A percentile compares a stretch with the other conserved stretches of the same genome.
Evolutionary conservation across 2,888 invertebrate species (phyloP).

Genomic region (Macrophya annulata): DNA sequence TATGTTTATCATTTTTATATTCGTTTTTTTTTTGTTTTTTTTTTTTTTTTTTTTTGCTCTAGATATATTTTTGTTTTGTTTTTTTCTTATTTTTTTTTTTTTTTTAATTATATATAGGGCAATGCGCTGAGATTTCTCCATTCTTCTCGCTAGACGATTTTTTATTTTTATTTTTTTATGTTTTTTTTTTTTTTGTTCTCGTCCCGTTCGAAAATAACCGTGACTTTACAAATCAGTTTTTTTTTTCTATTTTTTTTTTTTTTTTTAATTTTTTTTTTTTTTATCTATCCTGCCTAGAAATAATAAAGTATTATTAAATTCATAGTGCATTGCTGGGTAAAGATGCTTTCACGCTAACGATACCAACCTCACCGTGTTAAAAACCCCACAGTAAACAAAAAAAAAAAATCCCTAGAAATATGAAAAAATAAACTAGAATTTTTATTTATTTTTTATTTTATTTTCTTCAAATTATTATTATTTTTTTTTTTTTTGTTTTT

Average conservation of each 20-base stretch:
- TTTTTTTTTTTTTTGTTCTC: background rate
- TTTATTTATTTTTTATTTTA: no score
- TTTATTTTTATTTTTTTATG: background rate
- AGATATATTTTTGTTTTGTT: background rate
- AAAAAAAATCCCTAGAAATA: background rate
- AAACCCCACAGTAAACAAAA: background rate
- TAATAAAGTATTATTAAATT: constrained; percentile 51
- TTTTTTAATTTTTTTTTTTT: constrained; percentile 33
- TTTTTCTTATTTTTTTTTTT: background rate
- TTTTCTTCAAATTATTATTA: no score
- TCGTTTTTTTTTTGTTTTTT: constrained; percentile 14
- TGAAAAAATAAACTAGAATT: background rate
- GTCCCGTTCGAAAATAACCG: constrained; percentile 39
- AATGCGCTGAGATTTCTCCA: constrained; percentile 44
- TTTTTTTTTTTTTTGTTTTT: background rate
- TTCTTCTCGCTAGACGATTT: constrained; percentile 24
- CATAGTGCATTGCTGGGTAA: constrained; percentile 18
- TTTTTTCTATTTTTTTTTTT: constrained; percentile 16
- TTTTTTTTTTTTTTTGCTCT: background rate
- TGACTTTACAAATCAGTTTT: constrained; percentile 30
- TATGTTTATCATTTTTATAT: constrained; percentile 30
- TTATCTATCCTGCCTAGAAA: constrained; percentile 56
- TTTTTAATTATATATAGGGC: background rate
- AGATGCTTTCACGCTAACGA: constrained; percentile 13
- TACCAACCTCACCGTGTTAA: background rate